Conservation (phyloP, 2,888 invertebrate species). For the Spodoptera exigua region DNA sequence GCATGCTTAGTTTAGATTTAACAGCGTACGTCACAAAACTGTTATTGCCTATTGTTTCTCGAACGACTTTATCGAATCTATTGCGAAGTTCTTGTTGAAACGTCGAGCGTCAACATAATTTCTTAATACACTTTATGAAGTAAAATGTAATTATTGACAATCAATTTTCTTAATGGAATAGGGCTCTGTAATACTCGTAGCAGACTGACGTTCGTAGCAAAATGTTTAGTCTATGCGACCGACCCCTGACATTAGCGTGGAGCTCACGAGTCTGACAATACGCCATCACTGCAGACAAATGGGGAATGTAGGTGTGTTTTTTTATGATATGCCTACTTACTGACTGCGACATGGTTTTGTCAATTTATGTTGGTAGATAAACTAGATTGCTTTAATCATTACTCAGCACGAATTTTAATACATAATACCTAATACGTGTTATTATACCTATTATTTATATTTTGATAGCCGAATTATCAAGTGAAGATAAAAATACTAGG, state of each 20-base stretch:
- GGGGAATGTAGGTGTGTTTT: slow-evolving; percentile 37
- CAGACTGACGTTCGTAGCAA: slow-evolving; percentile 10
- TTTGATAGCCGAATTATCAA: too few relatives aligned
- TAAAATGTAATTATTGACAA: slow-evolving; percentile 21
- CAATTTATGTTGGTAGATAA: too few relatives aligned
- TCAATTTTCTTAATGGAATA: slow-evolving; percentile 26
- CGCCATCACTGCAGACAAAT: slow-evolving; percentile 48
- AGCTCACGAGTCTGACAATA: slow-evolving; percentile 48
- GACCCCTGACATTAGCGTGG: slow-evolving; percentile 66
- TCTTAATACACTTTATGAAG: slow-evolving; percentile 16
- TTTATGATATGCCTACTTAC: background rate
- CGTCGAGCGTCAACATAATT: slow-evolving; percentile 12
- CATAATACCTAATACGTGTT: too few relatives aligned
- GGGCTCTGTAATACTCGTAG: background rate
- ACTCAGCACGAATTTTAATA: too few relatives aligned
- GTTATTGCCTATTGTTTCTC: slow-evolving; percentile 36
- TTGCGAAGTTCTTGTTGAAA: slow-evolving; percentile 13
- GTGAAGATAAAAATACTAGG: too few relatives aligned
- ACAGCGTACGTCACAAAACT: slow-evolving; percentile 28
- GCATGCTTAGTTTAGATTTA: slow-evolving; percentile 26
- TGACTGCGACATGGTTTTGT: too few relatives aligned
- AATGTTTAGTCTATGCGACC: slow-evolving; percentile 64
- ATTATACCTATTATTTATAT: too few relatives aligned
- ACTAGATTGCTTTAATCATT: too few relatives aligned
- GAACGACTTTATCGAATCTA: slow-evolving; percentile 20